Conservation (phyloP, 2,113 vertebrate species). For the Colistium nudipinnis region DNA sequence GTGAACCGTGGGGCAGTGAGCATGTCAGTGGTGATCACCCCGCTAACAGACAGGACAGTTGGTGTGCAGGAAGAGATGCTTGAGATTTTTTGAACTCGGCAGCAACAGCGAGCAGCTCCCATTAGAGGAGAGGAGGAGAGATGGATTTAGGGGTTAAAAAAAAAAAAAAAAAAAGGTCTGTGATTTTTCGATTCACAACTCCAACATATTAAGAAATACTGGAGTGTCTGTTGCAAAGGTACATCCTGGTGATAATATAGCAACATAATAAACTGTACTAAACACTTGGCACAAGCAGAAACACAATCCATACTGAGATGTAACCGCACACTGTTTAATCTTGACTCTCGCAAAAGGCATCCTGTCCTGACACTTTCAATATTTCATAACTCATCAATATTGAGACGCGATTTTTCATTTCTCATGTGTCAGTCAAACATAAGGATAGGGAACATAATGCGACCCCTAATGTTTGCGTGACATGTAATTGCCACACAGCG, state of each 20-base stretch:
- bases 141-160: not conserved
- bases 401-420: not conserved
- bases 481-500: too few relatives aligned
- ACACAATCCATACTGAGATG: not conserved
- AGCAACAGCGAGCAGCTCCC: conserved; percentile 4
- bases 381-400: not conserved
- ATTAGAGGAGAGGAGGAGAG: not conserved
- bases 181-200: not conserved
- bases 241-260: too few relatives aligned
- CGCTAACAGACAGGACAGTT: conserved; percentile 33
- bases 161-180: not conserved
- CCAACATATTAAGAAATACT: not conserved
- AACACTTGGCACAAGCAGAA: not conserved
- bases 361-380: too few relatives aligned
- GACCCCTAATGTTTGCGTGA: conserved; percentile 1
- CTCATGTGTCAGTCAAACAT: not conserved
- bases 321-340: not conserved
- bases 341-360: not conserved
- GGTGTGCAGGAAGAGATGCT: conserved; percentile 16
- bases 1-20: conserved; percentile 40
- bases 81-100: conserved; percentile 11
- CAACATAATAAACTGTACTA: too few relatives aligned
- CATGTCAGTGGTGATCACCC: conserved; percentile 45
- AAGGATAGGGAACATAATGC: not conserved
- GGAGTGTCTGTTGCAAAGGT: not conserved